Conservation (phyloP, 2,113 vertebrate genomes). For the Urocynchramus pylzowi region DNA sequence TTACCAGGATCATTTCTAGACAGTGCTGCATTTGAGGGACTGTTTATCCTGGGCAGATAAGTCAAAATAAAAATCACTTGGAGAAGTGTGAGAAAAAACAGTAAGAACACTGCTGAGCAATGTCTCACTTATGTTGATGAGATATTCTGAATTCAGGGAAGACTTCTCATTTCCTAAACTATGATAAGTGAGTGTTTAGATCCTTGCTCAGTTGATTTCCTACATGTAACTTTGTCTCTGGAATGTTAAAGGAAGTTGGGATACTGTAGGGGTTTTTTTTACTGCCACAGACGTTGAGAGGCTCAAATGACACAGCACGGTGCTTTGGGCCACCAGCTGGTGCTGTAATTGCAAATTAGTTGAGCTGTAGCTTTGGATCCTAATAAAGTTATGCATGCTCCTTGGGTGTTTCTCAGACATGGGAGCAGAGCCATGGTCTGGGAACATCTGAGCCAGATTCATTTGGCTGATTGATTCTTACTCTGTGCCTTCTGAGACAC, state of each 20-base stretch:
- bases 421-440: neutral
- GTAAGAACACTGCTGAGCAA: neutral
- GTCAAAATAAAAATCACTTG: neutral
- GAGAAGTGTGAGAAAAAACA: neutral
- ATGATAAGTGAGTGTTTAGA: neutral
- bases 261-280: neutral
- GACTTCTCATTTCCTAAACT: neutral
- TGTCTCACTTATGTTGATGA: neutral
- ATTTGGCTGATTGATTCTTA: conserved; percentile 17
- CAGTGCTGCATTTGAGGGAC: neutral
- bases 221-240: neutral
- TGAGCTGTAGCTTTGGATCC: neutral
- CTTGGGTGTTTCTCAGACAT: neutral
- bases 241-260: neutral
- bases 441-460: neutral
- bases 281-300: neutral
- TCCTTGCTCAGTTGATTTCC: neutral
- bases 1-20: neutral
- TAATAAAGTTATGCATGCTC: conserved; percentile 3
- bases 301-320: neutral
- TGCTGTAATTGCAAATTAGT: conserved; percentile 23
- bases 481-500: neutral
- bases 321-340: neutral
- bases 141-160: neutral
- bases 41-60: neutral